Percentiles rank a stretch among this genome's conserved stretches.
Conservation (phyloP, 2,797 vertebrate genomes). For the Chelidonichthys spinosus region DNA sequence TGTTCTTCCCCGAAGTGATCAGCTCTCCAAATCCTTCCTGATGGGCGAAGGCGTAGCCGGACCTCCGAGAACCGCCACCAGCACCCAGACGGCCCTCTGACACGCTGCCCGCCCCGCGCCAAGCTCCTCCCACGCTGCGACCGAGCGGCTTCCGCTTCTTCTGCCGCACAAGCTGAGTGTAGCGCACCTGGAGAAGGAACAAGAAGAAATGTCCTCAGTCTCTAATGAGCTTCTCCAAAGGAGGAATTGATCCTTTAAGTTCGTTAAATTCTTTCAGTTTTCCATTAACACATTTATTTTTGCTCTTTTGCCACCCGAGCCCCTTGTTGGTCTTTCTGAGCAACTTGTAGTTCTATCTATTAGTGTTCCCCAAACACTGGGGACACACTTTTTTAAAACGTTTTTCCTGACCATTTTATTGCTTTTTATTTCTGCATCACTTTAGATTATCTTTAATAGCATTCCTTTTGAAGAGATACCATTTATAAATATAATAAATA, state of each 20-base stretch:
- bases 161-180: constrained; percentile 90
- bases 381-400: not conserved
- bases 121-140: constrained; percentile 59
- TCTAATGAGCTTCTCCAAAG: not conserved
- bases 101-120: constrained; percentile 73
- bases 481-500: not conserved
- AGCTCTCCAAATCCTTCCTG: constrained; percentile 96
- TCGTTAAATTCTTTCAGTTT: not conserved
- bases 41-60: constrained; percentile 94
- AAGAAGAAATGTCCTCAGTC: not conserved
- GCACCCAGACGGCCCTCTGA: constrained; percentile 84
- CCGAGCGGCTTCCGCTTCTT: constrained; percentile 88
- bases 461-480: not conserved
- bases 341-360: not conserved
- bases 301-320: not conserved
- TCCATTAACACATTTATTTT: not conserved
- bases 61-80: constrained; percentile 85
- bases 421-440: not conserved
- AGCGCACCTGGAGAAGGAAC: constrained; percentile 87
- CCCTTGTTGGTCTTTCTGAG: not conserved
- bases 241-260: not conserved
- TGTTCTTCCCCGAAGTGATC: constrained; percentile 96
- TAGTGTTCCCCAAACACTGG: not conserved
- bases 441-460: not conserved
- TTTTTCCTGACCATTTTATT: not conserved